Percentiles rank a stretch among this genome's conserved stretches.
phyloP scores from a whole-genome alignment of 2,113 vertebrate species.

The Psittacus erithacus region DNA sequence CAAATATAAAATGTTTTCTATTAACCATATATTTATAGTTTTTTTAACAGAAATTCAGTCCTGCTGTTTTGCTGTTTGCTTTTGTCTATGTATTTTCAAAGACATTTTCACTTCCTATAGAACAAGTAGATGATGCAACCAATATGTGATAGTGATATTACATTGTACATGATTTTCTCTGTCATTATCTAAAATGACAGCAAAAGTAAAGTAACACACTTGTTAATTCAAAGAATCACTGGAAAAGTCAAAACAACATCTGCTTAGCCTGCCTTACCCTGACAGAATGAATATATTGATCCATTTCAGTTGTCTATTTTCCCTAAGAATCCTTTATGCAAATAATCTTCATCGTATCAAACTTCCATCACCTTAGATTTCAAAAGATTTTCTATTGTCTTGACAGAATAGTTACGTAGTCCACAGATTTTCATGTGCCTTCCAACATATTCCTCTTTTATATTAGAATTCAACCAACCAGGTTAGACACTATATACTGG shows the following conservation, averaged over 20 bases:
- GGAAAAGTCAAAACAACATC: constrained; percentile 24
- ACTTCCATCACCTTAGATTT: constrained; percentile 7
- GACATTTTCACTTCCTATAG: neutral
- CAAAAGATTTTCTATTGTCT: constrained; percentile 1
- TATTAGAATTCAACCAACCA: constrained; percentile 15
- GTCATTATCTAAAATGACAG: constrained; percentile 1
- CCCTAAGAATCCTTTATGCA: neutral
- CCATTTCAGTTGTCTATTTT: neutral
- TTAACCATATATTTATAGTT: neutral
- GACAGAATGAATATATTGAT: neutral
- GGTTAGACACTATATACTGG: neutral
- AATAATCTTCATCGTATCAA: neutral
- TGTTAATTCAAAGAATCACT: constrained; percentile 33
- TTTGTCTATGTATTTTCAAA: neutral
- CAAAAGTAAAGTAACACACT: neutral
- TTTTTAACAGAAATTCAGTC: neutral
- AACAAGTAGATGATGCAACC: neutral
- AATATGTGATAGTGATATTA: neutral
- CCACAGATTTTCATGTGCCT: constrained; percentile 30
- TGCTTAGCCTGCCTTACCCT: neutral
- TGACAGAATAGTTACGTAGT: constrained; percentile 42
- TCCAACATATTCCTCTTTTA: neutral
- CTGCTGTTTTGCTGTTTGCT: neutral
- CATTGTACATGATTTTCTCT: neutral
- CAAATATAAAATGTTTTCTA: neutral